Evolutionary conservation across 2,797 vertebrate species (phyloP), one percentile per base, ranked within the genome.

Genomic region (Borostomias antarcticus): DNA sequence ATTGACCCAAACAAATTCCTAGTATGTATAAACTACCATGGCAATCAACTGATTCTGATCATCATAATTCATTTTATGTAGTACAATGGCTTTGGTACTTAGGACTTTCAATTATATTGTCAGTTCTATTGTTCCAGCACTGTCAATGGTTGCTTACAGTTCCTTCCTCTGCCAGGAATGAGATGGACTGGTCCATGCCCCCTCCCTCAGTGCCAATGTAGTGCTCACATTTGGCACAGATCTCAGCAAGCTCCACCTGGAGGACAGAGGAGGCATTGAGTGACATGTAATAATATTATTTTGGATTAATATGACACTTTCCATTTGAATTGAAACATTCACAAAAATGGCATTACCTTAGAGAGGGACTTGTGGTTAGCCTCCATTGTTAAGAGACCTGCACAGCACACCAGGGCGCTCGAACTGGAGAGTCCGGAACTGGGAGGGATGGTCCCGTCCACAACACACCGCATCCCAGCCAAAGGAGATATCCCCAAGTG

Each of bases 181-280:
- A 98, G 80, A 99, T 99, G 1, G 97, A 97, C 83, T 99, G 96
- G 86, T 99, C 98, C 98, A 99, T 99, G 72, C 98, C 98, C 26
- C 97, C 97, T 62, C 98, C 96, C 89, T 99, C 95, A 15, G 96
- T 98, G 72, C 97, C 98, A 73, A 99, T 93, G 33, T 98, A 98
- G 63, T 74, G 91, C 73, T 99, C 98, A 0, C 94, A 95, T 81
- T 92, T 96, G 67, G 96, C 89, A 72, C 96, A 98, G 58, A 96
- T 93, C 87, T 99, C 97, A 11, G 97, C 97, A 21, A 98, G 88
- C 69, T 90, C 92, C 78, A 95, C 91, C 97, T 99, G 77, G 61
- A 88, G 88, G 48, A 82, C 29, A 35, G 83, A 74, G 74, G 37
- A 84, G 13, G 52, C 4, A 0, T 54, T 15, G 4, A 6, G 13